Conservation (phyloP, 2,113 vertebrate species). For the Plotosus lineatus region DNA sequence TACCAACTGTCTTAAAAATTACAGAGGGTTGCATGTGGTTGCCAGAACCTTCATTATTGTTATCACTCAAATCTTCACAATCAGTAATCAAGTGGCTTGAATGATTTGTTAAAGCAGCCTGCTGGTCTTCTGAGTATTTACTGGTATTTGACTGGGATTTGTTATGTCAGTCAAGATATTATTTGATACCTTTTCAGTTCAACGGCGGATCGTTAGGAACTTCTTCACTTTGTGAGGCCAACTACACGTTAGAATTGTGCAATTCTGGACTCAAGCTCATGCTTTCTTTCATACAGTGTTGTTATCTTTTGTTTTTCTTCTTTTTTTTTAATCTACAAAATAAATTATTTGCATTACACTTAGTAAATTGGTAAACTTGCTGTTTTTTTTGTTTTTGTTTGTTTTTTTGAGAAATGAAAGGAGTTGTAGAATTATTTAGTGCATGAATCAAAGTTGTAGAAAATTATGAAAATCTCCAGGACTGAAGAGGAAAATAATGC, state of each 20-base stretch:
- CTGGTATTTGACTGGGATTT: constrained; percentile 50
- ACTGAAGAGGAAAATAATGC: constrained; percentile 51
- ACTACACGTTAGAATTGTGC: background rate
- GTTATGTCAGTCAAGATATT: constrained; percentile 50
- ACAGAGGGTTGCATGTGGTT: constrained; percentile 11
- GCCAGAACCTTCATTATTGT: constrained; percentile 44
- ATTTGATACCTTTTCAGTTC: constrained; percentile 57
- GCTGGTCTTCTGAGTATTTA: constrained; percentile 50
- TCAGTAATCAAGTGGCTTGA: constrained; percentile 43
- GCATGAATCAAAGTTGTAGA: constrained; percentile 45
- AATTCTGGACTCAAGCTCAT: background rate
- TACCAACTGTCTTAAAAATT: constrained; percentile 23
- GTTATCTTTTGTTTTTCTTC: constrained; percentile 25
- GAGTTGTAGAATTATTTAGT: constrained; percentile 45
- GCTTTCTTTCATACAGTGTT: constrained; percentile 13
- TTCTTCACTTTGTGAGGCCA: constrained; percentile 29
- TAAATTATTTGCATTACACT: constrained; percentile 15
- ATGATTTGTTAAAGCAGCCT: constrained; percentile 40
- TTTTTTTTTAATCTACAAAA: constrained; percentile 24
- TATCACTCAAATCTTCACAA: constrained; percentile 34
- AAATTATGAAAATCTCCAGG: constrained; percentile 48
- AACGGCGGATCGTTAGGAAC: constrained; percentile 36
- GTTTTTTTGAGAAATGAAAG: background rate
- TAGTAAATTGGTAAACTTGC: no score
- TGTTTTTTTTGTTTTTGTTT: no score